Conservation (phyloP, 2,113 vertebrate genomes). For the Clarias magur region DNA sequence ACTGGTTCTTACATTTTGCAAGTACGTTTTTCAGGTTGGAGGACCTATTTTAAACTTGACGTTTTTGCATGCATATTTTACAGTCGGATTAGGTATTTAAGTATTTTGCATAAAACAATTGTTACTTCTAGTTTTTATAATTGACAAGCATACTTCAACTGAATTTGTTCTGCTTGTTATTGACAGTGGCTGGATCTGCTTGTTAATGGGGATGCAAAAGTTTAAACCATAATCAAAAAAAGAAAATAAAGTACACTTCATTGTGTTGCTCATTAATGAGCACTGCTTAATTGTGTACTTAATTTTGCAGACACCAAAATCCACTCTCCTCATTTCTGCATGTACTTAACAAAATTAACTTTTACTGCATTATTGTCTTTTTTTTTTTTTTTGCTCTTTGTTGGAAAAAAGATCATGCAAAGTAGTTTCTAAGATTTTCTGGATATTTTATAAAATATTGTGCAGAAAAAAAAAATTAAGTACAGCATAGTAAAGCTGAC, state of each 20-base stretch:
- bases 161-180: slow-evolving; percentile 7
- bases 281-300: background rate
- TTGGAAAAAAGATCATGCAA: background rate
- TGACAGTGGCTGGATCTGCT: background rate
- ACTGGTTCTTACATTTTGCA: slow-evolving; percentile 17
- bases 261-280: slow-evolving; percentile 7
- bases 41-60: slow-evolving; percentile 25
- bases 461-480: background rate
- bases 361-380: background rate
- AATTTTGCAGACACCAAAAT: background rate
- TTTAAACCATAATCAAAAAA: background rate
- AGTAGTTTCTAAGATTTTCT: background rate
- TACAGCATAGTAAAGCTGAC: background rate
- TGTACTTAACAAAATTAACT: background rate
- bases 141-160: background rate
- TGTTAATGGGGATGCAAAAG: background rate
- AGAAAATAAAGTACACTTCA: background rate
- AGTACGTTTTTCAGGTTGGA: slow-evolving; percentile 23
- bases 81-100: slow-evolving; percentile 46
- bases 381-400: background rate
- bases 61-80: slow-evolving; percentile 57
- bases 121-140: slow-evolving; percentile 21
- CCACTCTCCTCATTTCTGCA: background rate
- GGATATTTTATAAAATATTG: background rate
- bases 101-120: slow-evolving; percentile 48